phyloP scores from a whole-genome alignment of 2,113 vertebrate genomes.

The Psammodynastes pulverulentus region DNA sequence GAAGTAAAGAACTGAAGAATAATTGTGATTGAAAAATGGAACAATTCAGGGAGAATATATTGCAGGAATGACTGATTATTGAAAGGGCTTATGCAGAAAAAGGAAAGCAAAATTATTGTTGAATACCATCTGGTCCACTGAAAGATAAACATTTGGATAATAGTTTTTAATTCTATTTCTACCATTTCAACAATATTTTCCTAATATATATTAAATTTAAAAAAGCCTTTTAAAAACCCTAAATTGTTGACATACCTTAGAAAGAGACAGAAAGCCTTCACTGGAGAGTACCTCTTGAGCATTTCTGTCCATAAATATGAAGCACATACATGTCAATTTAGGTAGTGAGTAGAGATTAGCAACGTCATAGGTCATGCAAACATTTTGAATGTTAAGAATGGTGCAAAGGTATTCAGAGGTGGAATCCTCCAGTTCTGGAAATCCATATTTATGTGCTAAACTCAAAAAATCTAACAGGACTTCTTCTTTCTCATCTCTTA shows the following conservation, averaged over 20 bases:
- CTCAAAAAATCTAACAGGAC: constrained; percentile 94
- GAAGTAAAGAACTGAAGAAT: not conserved
- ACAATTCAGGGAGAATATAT: not conserved
- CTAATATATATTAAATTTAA: not conserved
- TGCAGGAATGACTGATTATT: not conserved
- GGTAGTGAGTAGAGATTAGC: constrained; percentile 93
- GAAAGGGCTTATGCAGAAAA: not conserved
- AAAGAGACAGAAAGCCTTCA: constrained; percentile 88
- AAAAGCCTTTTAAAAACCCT: not conserved
- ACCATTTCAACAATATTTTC: not conserved
- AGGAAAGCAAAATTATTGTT: not conserved
- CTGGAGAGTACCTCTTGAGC: constrained; percentile 90
- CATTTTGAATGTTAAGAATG: constrained; percentile 91
- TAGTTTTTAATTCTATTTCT: not conserved
- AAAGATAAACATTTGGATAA: not conserved
- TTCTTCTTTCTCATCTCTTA: constrained; percentile 91
- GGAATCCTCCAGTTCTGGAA: constrained; percentile 93
- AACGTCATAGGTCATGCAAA: constrained; percentile 96
- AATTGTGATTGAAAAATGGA: not conserved
- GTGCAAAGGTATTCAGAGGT: constrained; percentile 96
- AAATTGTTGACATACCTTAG: constrained; percentile 78
- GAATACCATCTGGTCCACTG: not conserved
- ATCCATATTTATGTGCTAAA: constrained; percentile 93
- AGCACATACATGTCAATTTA: constrained; percentile 87
- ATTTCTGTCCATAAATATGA: constrained; percentile 92